Conservation (phyloP, 2,888 invertebrate genomes). For the Metacarcinus magister region DNA sequence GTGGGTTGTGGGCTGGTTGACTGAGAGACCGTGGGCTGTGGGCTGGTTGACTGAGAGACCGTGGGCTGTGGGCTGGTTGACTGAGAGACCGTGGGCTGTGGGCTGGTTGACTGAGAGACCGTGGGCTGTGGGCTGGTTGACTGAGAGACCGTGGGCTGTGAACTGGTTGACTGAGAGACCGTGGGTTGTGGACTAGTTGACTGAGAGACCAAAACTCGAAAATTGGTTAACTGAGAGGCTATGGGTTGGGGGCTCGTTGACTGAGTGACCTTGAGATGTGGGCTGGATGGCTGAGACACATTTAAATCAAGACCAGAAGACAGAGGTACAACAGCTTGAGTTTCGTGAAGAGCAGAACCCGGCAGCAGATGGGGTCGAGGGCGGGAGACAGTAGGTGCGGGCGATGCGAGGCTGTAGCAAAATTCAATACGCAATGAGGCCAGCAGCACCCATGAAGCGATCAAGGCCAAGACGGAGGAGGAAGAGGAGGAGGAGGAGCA, state of each 20-base stretch:
- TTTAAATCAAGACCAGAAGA: background rate
- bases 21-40: constrained; percentile 3
- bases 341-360: background rate
- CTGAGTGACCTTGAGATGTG: background rate
- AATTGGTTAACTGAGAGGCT: too few species aligned
- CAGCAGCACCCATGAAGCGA: background rate
- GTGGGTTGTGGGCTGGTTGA: background rate
- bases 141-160: too few species aligned
- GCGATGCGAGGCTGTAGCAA: background rate
- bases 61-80: too few species aligned
- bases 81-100: background rate
- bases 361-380: background rate
- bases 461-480: background rate
- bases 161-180: background rate
- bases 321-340: background rate
- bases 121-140: background rate
- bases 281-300: background rate
- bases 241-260: background rate
- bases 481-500: background rate
- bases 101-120: background rate
- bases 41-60: too few species aligned
- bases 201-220: too few species aligned
- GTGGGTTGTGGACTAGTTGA: too few species aligned
- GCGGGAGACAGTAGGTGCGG: background rate
- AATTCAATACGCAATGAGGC: background rate